Base-by-base conservation (phyloP, 2,888 invertebrate genomes). In the Ischnura elegans region DNA sequence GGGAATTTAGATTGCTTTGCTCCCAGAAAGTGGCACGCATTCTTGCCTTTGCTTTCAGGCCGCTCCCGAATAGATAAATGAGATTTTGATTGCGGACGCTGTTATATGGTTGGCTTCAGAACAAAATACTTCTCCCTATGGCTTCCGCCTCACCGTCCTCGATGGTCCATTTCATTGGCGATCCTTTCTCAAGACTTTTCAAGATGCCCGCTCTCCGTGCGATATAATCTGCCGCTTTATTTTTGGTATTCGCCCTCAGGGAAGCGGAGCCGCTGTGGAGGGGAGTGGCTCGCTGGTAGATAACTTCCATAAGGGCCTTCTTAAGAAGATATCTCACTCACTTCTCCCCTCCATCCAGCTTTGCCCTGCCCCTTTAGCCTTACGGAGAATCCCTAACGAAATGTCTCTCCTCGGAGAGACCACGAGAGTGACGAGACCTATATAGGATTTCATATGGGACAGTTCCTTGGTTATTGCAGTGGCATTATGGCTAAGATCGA, bases 121-220 rank as follows among this genome's bases (percentile, higher is more conserved):
- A 10, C 61, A 29, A 66, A 29, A 66, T 29, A 6, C 6, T 29
- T 25, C 66, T 66, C 66, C 29, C 29, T 5, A 25, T 66, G 8
- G 29, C 66, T 29, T 29, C n/a, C 76, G 10, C 76, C 76, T 76
- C 61, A 61, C 61, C 61, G 25, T 61, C 4, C 13, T 76, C 13
- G 36, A n/a, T n/a, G 29, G n/a, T 25, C n/a, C 36, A 16, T 29
- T 76, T 36, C 76, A 36, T 76, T 76, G 76, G 76, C 76, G 36
- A 76, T 36, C 76, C 76, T 76, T 76, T 76, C 76, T 76, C 76
- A 76, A 76, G 76, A 76, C 76, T 29, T 76, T 76, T 76, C 76
- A 76, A 76, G 76, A 76, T 76, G 76, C 36, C 76, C 36, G 36
- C 76, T 10, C n/a, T n/a, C 5, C 76, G 29, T 36, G 4, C 76